These are phyloP conservation scores for Aphodius sticticus DNA, from an alignment of 2,888 invertebrate genomes.

Conservation along the genomic window DNA sequence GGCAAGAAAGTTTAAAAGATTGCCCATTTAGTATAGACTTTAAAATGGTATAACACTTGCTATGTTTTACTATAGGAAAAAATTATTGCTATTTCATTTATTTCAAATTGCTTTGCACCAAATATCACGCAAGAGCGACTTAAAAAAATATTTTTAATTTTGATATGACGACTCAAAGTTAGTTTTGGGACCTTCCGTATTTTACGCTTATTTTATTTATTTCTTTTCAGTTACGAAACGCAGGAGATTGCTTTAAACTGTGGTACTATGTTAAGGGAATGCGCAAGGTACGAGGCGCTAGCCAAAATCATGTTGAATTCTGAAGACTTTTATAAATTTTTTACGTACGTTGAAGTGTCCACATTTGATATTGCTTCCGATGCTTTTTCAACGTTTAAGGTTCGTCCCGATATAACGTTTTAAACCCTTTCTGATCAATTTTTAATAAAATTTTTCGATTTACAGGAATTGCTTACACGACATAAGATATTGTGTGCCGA, in stretches of 20 bases:
- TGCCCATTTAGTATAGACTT: too few relatives aligned
- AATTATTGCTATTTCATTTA: too few relatives aligned
- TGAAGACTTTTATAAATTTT: slow-evolving; percentile 99
- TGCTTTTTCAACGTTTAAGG: slow-evolving; percentile 99
- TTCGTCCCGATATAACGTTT: slow-evolving; percentile 54
- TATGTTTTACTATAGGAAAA: too few relatives aligned
- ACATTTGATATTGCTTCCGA: slow-evolving; percentile 99
- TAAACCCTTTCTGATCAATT: not conserved
- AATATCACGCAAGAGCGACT: too few relatives aligned
- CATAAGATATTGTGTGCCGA: slow-evolving; percentile 97
- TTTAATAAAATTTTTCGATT: slow-evolving; percentile 46
- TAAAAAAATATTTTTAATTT: too few relatives aligned
- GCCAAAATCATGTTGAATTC: slow-evolving; percentile 98
- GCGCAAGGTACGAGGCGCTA: slow-evolving; percentile 96
- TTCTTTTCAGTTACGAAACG: slow-evolving; percentile 84
- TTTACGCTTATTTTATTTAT: too few relatives aligned
- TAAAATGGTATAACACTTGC: too few relatives aligned
- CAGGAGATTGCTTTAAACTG: slow-evolving; percentile 99
- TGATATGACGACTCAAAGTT: too few relatives aligned
- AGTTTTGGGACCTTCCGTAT: too few relatives aligned
- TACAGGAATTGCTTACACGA: slow-evolving; percentile 89
- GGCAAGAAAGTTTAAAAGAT: too few relatives aligned
- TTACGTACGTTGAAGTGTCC: slow-evolving; percentile 99
- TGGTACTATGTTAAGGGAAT: slow-evolving; percentile 98
- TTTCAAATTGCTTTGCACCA: too few relatives aligned